Conservation (phyloP, 2,113 vertebrate genomes). For the Falcunculus frontatus region DNA sequence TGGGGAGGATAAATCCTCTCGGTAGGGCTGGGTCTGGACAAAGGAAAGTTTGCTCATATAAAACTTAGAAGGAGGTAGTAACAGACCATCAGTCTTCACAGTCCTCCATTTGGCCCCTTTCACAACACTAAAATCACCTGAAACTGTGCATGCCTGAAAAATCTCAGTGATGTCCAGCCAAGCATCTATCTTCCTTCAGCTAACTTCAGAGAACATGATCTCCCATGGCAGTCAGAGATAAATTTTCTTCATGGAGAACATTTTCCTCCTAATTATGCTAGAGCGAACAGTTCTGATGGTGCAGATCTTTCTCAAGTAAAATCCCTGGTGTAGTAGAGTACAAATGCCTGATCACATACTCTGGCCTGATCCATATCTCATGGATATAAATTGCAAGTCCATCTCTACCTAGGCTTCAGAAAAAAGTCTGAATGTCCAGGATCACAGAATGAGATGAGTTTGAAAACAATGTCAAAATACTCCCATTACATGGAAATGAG, state of each 20-base stretch:
- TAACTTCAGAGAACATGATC: neutral
- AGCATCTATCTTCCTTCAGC: neutral
- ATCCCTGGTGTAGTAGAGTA: neutral
- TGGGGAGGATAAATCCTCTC: neutral
- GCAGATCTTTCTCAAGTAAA: neutral
- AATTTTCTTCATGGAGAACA: neutral
- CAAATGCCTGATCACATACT: neutral
- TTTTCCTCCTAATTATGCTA: neutral
- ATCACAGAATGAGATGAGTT: neutral
- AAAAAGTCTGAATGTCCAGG: neutral
- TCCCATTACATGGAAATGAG: neutral
- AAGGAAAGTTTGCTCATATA: neutral
- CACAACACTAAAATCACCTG: neutral
- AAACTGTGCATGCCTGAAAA: neutral
- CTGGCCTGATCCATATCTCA: neutral
- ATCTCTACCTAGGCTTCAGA: neutral
- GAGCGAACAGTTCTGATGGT: neutral
- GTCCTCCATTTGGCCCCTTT: neutral
- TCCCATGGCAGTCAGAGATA: neutral
- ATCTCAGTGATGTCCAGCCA: neutral
- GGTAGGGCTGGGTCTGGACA: neutral
- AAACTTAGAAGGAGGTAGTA: neutral
- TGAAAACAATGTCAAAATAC: neutral
- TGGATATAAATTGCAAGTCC: neutral
- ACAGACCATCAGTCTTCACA: neutral